Percentiles rank a stretch among this genome's conserved stretches.
These are phyloP conservation scores for Origma solitaria DNA, from an alignment of 2,113 vertebrate species.

Conservation along the genomic window DNA sequence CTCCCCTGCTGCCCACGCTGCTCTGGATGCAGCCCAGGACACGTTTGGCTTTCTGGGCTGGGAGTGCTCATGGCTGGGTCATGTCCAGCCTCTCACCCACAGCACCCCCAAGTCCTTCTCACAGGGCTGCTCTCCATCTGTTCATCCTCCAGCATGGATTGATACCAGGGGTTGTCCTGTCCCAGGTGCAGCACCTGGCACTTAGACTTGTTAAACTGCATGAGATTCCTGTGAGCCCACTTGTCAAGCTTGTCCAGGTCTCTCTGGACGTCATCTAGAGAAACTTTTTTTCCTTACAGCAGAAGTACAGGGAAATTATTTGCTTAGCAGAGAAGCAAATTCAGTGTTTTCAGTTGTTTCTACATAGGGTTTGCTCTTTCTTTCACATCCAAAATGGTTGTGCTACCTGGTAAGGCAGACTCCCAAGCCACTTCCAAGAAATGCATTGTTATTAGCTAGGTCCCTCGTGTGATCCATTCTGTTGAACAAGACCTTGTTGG, in stretches of 20 bases:
- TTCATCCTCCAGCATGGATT: not conserved
- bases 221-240: not conserved
- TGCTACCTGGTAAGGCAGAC: not conserved
- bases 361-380: not conserved
- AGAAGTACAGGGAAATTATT: not conserved
- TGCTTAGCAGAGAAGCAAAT: not conserved
- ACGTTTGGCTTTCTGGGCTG: no score
- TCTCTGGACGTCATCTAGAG: not conserved
- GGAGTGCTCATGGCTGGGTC: not conserved
- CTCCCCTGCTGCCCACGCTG: no score
- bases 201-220: not conserved
- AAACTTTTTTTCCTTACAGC: not conserved
- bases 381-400: not conserved
- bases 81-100: no score
- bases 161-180: rapidly evolving
- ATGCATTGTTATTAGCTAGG: not conserved
- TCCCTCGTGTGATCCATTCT: not conserved
- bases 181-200: not conserved
- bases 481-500: not conserved
- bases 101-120: no score
- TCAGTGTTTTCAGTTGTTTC: not conserved
- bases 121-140: no score
- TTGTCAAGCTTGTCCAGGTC: not conserved
- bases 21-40: no score
- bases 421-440: not conserved